Percentiles rank a stretch among this genome's conserved stretches.
Conservation (phyloP, 2,797 vertebrate genomes). For the Huso huso region DNA sequence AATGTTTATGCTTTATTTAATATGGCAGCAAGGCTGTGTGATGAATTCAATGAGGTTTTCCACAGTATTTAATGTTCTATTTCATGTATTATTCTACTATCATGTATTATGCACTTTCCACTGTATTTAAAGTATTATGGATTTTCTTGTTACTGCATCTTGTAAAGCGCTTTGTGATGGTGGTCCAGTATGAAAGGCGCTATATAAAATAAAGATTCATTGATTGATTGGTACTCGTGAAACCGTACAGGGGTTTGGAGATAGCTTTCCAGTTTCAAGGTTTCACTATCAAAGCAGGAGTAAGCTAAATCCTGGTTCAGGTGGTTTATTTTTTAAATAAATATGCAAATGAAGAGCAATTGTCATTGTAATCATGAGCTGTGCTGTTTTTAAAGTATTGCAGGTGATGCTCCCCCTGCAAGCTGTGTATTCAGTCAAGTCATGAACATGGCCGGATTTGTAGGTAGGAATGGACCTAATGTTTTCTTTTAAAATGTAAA, state of each 20-base stretch:
- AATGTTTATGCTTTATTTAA: constrained; percentile 11
- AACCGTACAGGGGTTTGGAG: not conserved
- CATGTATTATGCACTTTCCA: too few relatives aligned
- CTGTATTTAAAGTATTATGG: too few relatives aligned
- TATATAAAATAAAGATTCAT: too few relatives aligned
- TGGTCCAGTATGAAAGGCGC: too few relatives aligned
- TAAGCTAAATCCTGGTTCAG: too few relatives aligned
- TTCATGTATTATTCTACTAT: too few relatives aligned
- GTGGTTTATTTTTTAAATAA: not conserved
- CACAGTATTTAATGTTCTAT: too few relatives aligned
- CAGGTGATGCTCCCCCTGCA: constrained; percentile 76
- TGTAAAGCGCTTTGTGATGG: too few relatives aligned
- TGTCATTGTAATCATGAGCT: not conserved
- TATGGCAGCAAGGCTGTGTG: not conserved
- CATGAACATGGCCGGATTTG: constrained; percentile 82
- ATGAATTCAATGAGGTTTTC: not conserved
- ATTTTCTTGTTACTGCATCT: too few relatives aligned
- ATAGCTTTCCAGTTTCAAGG: not conserved
- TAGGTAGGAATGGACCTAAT: constrained; percentile 55
- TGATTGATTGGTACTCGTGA: not conserved
- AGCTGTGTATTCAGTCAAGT: constrained; percentile 89
- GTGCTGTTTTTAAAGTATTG: constrained; percentile 61
- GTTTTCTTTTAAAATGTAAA: not conserved
- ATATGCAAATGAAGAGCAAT: not conserved
- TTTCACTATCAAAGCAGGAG: not conserved